Conservation (phyloP, 1,140 invertebrate species). For the Plodia interpunctella region DNA sequence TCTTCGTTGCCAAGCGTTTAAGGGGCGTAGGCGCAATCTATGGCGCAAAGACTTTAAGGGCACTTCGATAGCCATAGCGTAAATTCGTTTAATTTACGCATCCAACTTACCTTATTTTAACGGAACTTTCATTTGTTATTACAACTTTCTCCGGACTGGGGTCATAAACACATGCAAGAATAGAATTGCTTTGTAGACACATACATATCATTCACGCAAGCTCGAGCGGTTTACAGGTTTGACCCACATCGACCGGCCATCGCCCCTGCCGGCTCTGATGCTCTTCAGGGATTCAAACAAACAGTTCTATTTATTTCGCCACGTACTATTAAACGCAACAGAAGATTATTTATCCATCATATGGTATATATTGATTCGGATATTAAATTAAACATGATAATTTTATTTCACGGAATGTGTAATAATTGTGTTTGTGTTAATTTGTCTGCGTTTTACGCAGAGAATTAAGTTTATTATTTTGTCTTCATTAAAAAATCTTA, state of each 20-base stretch:
- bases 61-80: not conserved
- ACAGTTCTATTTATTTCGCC: slow-evolving; percentile 4
- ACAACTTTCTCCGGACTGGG: not conserved
- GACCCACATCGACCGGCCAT: slow-evolving; percentile 32
- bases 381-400: not conserved
- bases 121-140: not conserved
- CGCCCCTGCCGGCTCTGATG: slow-evolving; percentile 14
- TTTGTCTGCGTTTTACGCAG: too few species aligned
- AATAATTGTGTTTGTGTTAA: too few species aligned
- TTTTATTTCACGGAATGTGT: too few species aligned
- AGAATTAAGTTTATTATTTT: too few species aligned
- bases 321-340: not conserved
- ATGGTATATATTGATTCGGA: not conserved
- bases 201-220: slow-evolving; percentile 28
- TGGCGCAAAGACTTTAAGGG: too few species aligned
- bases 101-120: not conserved
- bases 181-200: slow-evolving; percentile 13
- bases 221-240: slow-evolving; percentile 27
- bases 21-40: too few species aligned
- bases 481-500: too few species aligned
- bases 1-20: too few species aligned
- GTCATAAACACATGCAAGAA: slow-evolving; percentile 6
- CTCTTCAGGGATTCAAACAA: slow-evolving; percentile 23
- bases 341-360: not conserved
- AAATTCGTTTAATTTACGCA: not conserved